Base-by-base conservation (phyloP, 2,113 vertebrate genomes). In the Sardina pilchardus region DNA sequence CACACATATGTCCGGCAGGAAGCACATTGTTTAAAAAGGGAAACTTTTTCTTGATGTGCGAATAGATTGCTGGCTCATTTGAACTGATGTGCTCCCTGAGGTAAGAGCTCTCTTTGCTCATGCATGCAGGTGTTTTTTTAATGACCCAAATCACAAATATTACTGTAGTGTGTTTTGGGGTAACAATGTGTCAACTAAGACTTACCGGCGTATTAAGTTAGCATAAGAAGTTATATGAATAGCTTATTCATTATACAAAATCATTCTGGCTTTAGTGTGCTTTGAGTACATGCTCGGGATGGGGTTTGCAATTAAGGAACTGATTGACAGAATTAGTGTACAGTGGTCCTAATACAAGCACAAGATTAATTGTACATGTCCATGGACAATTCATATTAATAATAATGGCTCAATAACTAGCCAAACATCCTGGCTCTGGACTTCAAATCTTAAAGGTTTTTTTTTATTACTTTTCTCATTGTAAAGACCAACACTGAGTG, bases 11-110 rank as follows among this genome's bases (percentile, higher is more conserved):
- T 45, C 17, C 39, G 50, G 53, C 85, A 85, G 90, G 84, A 89
- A 89, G 82, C 26, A 21, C 82, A 75, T 85, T 86, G 82, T 88
- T 88, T 83, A 82, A 87, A 85, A 48, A 39, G 42, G 43, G 85
- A 43, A 1, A 44, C 43, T 85, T 87, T 78, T 26, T 83, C 82
- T 88, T 80, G 71, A 83, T 82, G 82, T 86, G 82, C 78, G 53
- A 85, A 83, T 63, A 87, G 83, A 36, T 80, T 75, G 30, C 44
- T 42, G 16, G 75, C 50, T 42, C 21, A 53, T 82, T 89, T 87
- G 50, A 50, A 83, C 45, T 82, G 47, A 43, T 71, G 21, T 47
- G 24, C 50, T 59, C 30, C 84, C 16, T 30, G 34, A 83, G 84
- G 63, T 84, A 71, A 85, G 82, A 83, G 81, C 78, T 86, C 44